These are phyloP conservation scores for Helicoverpa assulta DNA, from an alignment of 2,888 invertebrate species.

Conservation along the genomic window DNA sequence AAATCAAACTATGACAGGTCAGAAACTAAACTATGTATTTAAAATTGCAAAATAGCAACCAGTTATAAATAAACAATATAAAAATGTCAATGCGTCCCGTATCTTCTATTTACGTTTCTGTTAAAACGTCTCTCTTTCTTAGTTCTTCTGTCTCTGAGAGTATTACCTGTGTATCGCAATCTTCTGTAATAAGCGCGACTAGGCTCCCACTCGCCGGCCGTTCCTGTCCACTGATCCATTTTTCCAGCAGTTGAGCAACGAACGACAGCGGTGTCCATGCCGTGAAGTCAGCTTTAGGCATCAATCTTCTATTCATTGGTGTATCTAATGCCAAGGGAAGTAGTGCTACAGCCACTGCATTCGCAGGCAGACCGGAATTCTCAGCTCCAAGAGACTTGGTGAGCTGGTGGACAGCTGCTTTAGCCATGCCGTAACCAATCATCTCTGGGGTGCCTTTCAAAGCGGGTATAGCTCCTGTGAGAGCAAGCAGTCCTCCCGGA, in stretches of 20 bases:
- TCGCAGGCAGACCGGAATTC: slow-evolving; percentile 95
- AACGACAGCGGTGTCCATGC: slow-evolving; percentile 98
- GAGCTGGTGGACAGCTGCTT: slow-evolving; percentile 98
- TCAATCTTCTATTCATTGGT: slow-evolving; percentile 99
- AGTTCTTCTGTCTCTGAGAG: neutral
- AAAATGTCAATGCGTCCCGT: too few relatives aligned
- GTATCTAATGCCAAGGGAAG: slow-evolving; percentile 98
- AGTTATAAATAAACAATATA: too few relatives aligned
- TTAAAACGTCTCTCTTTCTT: neutral
- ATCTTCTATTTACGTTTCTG: neutral
- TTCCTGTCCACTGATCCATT: slow-evolving; percentile 95
- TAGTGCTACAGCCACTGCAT: slow-evolving; percentile 94
- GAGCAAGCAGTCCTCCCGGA: slow-evolving; percentile 95
- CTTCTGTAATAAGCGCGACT: slow-evolving; percentile 96
- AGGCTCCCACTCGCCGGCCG: slow-evolving; percentile 94
- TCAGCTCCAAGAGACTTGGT: slow-evolving; percentile 96
- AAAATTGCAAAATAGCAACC: too few relatives aligned
- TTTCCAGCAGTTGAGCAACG: slow-evolving; percentile 95
- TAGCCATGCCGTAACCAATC: slow-evolving; percentile 93
- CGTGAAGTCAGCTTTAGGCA: slow-evolving; percentile 97
- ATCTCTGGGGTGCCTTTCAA: slow-evolving; percentile 95
- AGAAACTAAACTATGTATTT: too few relatives aligned
- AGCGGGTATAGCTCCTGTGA: slow-evolving; percentile 99
- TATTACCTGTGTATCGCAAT: slow-evolving; percentile 92
- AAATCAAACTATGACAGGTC: too few relatives aligned